A percentile compares a stretch with the other conserved stretches of the same genome.
phyloP scores from a whole-genome alignment of 30 jellyfish, hydroid and myxozoan species.

The Aurelia coerulea region DNA sequence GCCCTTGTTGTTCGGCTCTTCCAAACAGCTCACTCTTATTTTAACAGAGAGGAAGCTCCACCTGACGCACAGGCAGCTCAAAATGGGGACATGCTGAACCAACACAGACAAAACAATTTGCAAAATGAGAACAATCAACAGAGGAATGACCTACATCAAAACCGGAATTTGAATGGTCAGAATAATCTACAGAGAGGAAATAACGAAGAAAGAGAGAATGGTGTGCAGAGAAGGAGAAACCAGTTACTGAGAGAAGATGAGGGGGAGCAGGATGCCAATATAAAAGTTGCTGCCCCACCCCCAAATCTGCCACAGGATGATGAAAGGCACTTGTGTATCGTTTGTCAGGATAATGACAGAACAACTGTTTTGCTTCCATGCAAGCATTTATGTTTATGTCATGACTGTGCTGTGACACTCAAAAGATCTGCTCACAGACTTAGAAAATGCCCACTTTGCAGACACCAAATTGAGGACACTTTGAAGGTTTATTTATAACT shows the following conservation, averaged over 20 bases:
- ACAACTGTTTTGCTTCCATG: constrained; percentile 46
- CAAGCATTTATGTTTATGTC: constrained; percentile 46
- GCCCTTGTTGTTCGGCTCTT: too few species aligned
- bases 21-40: too few species aligned
- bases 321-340: constrained; percentile 26
- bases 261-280: neutral
- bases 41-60: too few species aligned
- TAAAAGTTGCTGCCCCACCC: neutral
- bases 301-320: neutral
- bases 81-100: too few species aligned
- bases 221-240: neutral
- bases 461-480: constrained; percentile 8
- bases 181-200: too few species aligned
- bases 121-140: too few species aligned
- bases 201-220: neutral
- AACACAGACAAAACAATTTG: too few species aligned
- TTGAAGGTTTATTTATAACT: constrained; percentile 36
- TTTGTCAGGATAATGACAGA: constrained; percentile 46
- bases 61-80: too few species aligned
- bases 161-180: too few species aligned
- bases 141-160: too few species aligned
- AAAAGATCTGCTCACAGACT: neutral
- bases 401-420: constrained; percentile 22
- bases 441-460: constrained; percentile 52
- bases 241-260: neutral